These are phyloP conservation scores for Cantharis flavilabris DNA, from an alignment of 2,888 invertebrate genomes.

Conservation along the genomic window DNA sequence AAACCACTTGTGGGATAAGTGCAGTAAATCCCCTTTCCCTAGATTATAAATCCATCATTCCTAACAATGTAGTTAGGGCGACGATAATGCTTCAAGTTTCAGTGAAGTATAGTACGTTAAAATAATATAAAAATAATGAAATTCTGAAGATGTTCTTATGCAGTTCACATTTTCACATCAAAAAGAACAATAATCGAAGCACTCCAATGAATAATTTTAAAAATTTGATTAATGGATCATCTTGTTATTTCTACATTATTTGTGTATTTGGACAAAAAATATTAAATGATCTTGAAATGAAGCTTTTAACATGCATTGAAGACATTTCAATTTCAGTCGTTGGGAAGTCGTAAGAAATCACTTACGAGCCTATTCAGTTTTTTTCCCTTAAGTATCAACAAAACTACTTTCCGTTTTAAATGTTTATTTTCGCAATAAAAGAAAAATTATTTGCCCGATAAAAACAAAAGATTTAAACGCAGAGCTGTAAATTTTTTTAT, in stretches of 20 bases:
- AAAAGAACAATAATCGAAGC: not conserved
- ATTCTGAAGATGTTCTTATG: not conserved
- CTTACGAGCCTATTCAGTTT: not conserved
- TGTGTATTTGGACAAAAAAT: not conserved
- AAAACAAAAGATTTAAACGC: not conserved
- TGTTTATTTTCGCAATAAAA: not conserved
- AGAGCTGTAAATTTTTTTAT: not conserved
- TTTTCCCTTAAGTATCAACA: not conserved
- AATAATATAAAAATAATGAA: not conserved
- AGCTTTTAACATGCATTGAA: not conserved
- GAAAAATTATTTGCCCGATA: not conserved
- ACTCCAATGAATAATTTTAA: not conserved
- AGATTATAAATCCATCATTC: not conserved
- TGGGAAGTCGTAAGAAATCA: not conserved
- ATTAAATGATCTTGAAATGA: slow-evolving; percentile 1
- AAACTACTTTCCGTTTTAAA: not conserved
- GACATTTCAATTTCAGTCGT: not conserved
- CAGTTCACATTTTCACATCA: not conserved
- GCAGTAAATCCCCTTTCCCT: not conserved
- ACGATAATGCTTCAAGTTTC: not conserved
- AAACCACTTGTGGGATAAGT: not conserved
- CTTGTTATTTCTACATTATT: not conserved
- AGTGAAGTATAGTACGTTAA: not conserved
- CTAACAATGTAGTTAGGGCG: not conserved
- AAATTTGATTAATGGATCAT: not conserved